A percentile compares a stretch with the other conserved stretches of the same genome.
phyloP scores from a whole-genome alignment of 1,140 invertebrate genomes.

The Hycleus cichorii region DNA sequence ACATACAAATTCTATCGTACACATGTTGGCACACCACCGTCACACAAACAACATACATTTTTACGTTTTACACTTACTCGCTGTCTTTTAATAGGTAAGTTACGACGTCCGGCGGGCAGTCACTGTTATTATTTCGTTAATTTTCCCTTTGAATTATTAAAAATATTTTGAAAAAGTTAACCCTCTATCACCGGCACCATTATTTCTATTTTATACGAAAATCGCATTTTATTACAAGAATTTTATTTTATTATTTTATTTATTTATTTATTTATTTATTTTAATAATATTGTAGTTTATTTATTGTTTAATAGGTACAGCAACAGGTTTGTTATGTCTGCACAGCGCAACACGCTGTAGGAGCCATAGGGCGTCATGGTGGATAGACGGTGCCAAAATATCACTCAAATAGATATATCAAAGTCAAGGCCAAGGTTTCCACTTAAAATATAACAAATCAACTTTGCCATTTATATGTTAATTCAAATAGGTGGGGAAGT shows the following conservation, averaged over 20 bases:
- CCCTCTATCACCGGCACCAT: neutral
- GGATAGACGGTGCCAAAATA: conserved; percentile 21
- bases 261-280: neutral
- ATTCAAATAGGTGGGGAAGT: conserved; percentile 25
- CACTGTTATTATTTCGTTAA: conserved; percentile 10
- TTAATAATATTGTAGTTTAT: neutral
- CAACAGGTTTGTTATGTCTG: conserved; percentile 6
- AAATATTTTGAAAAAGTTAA: neutral
- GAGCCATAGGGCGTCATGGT: conserved; percentile 15
- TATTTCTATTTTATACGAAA: neutral
- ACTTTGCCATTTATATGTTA: neutral
- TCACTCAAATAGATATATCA: conserved; percentile 16
- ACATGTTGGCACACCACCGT: conserved; percentile 24
- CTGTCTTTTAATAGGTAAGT: conserved; percentile 24
- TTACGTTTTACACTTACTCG: neutral
- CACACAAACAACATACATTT: conserved; percentile 19
- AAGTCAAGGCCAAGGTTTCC: conserved; percentile 12
- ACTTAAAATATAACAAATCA: neutral
- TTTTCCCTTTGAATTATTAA: neutral
- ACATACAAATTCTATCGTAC: conserved; percentile 24
- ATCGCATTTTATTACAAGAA: neutral
- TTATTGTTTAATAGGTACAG: neutral
- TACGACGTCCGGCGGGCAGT: conserved; percentile 24
- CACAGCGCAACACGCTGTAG: conserved; percentile 13
- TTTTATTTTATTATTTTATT: neutral